phyloP scores from a whole-genome alignment of 2,113 vertebrate species.

The Tringa solitaria region DNA sequence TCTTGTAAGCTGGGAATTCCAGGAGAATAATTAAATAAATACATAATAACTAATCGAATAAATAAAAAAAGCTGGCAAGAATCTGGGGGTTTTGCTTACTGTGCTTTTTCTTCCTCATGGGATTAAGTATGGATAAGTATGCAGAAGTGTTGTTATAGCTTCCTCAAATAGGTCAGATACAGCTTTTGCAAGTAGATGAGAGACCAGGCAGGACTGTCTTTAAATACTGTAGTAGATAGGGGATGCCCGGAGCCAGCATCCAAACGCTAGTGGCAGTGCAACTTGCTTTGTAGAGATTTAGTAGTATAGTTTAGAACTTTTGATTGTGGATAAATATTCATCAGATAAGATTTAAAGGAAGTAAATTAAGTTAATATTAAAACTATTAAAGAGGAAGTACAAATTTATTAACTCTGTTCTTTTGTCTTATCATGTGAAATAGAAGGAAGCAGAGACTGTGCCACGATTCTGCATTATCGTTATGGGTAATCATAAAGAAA shows the following conservation, averaged over 20 bases:
- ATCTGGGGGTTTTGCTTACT: background rate
- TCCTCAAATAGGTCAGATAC: background rate
- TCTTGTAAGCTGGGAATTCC: background rate
- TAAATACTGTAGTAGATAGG: background rate
- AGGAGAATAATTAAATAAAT: background rate
- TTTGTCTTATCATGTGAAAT: background rate
- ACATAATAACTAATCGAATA: background rate
- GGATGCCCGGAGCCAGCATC: background rate
- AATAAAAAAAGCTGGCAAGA: background rate
- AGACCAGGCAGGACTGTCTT: background rate
- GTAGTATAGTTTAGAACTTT: background rate
- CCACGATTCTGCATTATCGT: background rate
- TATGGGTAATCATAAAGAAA: background rate
- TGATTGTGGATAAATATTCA: background rate
- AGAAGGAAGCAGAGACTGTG: background rate
- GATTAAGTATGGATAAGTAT: background rate
- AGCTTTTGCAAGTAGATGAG: background rate
- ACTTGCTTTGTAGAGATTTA: background rate
- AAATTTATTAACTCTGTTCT: background rate
- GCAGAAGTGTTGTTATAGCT: background rate
- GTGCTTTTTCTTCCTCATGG: background rate
- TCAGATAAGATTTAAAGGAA: background rate
- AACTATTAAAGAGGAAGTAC: background rate
- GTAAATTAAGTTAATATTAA: background rate
- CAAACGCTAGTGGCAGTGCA: background rate